Conservation (phyloP, 1,140 invertebrate species). For the Anastatus disparis region DNA sequence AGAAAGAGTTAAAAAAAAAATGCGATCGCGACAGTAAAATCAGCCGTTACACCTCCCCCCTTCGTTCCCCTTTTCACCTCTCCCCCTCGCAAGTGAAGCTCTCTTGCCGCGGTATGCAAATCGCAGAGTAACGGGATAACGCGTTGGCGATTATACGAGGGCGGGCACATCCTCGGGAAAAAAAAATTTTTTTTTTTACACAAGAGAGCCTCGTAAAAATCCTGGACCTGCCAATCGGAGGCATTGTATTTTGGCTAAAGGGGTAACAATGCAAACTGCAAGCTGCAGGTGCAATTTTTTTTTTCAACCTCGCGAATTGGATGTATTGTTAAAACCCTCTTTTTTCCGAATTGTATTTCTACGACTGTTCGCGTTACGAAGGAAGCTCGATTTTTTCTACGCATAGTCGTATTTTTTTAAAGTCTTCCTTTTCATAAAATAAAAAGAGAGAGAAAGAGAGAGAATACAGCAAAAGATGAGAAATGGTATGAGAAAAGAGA, state of each 20-base stretch:
- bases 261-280: conserved; percentile 54
- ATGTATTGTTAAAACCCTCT: conserved; percentile 61
- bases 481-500: not conserved
- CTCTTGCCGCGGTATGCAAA: conserved; percentile 59
- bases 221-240: conserved; percentile 59
- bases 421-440: not conserved
- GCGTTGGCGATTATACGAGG: conserved; percentile 62
- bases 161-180: conserved; percentile 41
- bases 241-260: conserved; percentile 56
- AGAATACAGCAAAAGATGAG: not conserved
- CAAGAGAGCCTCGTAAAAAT: conserved; percentile 58
- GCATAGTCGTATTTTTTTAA: conserved; percentile 15
- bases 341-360: conserved; percentile 62
- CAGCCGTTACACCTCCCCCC: conserved; percentile 49
- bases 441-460: conserved; percentile 38
- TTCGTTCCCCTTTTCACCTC: conserved; percentile 44
- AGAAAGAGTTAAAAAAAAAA: conserved; percentile 39
- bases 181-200: conserved; percentile 52
- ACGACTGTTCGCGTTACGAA: conserved; percentile 42
- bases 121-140: conserved; percentile 59
- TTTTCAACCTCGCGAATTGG: conserved; percentile 61
- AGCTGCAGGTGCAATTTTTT: conserved; percentile 38
- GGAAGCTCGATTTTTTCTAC: conserved; percentile 35
- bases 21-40: conserved; percentile 51
- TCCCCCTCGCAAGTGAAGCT: conserved; percentile 36